Evolutionary conservation across 2,797 vertebrate species (phyloP), one percentile per base, ranked within the genome.

Genomic region (Sebastes minor): DNA sequence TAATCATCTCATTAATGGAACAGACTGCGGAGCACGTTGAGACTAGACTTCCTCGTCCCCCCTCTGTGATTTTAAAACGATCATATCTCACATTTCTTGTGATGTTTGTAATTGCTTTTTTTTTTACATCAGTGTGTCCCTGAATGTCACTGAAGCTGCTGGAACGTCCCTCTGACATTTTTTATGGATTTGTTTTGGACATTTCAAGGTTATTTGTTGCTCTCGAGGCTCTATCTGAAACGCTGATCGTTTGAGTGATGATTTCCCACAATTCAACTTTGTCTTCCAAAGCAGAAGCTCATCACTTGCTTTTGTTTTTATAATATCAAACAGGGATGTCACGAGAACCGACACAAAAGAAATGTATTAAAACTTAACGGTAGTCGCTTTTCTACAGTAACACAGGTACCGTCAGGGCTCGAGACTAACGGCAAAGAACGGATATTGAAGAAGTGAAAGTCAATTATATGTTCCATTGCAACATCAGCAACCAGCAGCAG

Each of bases 81-180:
- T 88, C 46, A 77, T 85, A 87, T 91, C 86, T 90, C 71, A 80
- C 68, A 62, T 55, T 81, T 88, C 63, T 73, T 89, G n/a, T 76
- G 78, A 87, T 84, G 86, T 85, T 86, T 84, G 76, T 84, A 88
- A 87, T 89, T 89, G 60, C 70, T 90, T 27, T 83, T 83, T 56
- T 12, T 46, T 49, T 49, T 49, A 49, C 71, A 67, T 76, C 75
- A 56, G 61, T 11, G 38, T 69, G 71, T 81, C 63, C 53, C 86
- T 82, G 77, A 80, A 81, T 73, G 82, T 78, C 81, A 80, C 80
- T 5, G 14, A 69, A 82, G 76, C 81, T 69, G 66, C 52, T 9
- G 13, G 20, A 78, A 81, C 2, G 13, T n/a, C 23, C 4, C 2
- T 8, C 56, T 12, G 59, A 67, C 28, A 27, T 42, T 71, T 38